phyloP scores from a whole-genome alignment of 2,113 vertebrate genomes.

The Stegastes partitus region DNA sequence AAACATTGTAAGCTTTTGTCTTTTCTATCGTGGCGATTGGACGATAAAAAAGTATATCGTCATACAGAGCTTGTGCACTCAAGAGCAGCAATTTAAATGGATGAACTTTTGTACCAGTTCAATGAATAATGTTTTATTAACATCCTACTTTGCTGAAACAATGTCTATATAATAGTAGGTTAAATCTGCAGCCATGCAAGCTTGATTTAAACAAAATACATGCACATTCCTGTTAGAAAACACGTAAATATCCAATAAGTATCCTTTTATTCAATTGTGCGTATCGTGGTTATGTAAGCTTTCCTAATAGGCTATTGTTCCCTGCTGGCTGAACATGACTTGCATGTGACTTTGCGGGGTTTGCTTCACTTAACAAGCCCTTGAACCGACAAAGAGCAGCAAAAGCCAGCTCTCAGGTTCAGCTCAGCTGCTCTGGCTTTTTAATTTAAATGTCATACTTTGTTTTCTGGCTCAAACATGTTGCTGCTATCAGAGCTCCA shows the following conservation, averaged over 20 bases:
- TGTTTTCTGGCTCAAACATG: not conserved
- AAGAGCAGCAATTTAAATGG: not conserved
- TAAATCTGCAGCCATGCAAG: not conserved
- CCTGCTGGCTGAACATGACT: constrained; percentile 65
- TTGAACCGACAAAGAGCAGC: not conserved
- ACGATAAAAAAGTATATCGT: not conserved
- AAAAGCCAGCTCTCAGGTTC: not conserved
- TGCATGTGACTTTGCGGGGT: constrained; percentile 76
- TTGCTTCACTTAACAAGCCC: constrained; percentile 6
- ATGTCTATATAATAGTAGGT: not conserved
- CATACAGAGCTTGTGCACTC: not conserved
- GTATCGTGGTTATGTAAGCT: constrained; percentile 44
- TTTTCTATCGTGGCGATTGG: too few species aligned
- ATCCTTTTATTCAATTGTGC: not conserved
- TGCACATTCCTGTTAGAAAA: not conserved
- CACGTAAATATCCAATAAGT: not conserved
- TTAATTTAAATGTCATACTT: not conserved
- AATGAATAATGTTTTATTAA: not conserved
- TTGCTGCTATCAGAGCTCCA: not conserved
- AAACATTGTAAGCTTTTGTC: not conserved
- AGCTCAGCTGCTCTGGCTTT: rapidly evolving
- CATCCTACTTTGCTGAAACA: not conserved
- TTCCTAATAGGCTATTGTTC: constrained; percentile 61
- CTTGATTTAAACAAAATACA: too few species aligned
- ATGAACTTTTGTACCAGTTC: not conserved